Percentiles rank a stretch among this genome's conserved stretches.
phyloP scores from a whole-genome alignment of 2,113 vertebrate genomes.

The Pluvianellus socialis region DNA sequence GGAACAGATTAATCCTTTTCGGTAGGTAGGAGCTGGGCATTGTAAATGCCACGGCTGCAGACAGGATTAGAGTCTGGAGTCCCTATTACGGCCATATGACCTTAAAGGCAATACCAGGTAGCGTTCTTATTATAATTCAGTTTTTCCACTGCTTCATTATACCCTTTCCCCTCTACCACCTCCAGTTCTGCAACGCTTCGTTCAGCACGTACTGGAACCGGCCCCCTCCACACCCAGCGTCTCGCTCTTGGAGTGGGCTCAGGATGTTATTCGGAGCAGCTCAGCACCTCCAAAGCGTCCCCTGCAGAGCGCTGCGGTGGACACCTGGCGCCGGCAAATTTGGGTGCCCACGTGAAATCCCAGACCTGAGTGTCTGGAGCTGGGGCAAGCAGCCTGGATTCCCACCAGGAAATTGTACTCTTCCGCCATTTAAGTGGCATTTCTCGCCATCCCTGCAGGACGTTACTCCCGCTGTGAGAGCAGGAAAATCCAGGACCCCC shows the following conservation, averaged over 20 bases:
- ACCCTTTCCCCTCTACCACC: neutral
- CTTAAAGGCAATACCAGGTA: neutral
- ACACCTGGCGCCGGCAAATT: neutral
- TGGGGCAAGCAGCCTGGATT: neutral
- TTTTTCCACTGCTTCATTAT: neutral
- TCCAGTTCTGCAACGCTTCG: neutral
- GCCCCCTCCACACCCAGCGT: too few species aligned
- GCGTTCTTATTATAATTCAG: accelerated
- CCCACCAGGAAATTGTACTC: neutral
- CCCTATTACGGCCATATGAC: accelerated
- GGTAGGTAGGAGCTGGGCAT: accelerated
- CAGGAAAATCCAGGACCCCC: neutral
- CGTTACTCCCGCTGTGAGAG: too few species aligned
- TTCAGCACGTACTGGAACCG: neutral
- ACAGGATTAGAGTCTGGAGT: neutral
- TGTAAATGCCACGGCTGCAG: neutral
- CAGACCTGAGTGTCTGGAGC: neutral
- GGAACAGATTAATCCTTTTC: neutral
- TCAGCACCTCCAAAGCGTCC: neutral
- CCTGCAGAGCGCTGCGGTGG: accelerated
- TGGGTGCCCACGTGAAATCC: accelerated
- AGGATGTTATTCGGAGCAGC: neutral
- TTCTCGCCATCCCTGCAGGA: neutral
- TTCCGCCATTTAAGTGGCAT: neutral
- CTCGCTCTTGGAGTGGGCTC: neutral